A percentile compares a stretch with the other conserved stretches of the same genome.
These are phyloP conservation scores for Malachius bipustulatus DNA, from an alignment of 2,888 invertebrate genomes.

Conservation along the genomic window DNA sequence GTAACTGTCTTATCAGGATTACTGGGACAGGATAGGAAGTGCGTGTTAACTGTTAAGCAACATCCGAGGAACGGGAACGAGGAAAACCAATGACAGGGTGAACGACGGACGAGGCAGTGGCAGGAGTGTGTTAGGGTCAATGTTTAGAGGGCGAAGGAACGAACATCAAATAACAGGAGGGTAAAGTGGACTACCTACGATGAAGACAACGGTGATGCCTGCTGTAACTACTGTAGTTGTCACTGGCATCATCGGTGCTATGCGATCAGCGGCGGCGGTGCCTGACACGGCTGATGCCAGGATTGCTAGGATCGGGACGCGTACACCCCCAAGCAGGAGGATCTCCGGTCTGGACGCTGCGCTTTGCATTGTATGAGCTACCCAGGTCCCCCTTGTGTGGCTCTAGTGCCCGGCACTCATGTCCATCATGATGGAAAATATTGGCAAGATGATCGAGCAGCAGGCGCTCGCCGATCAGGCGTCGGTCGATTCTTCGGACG, in stretches of 20 bases:
- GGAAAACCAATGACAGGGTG: no score
- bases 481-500: slow-evolving; percentile 39
- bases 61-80: no score
- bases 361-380: no score
- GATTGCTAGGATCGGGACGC: slow-evolving; percentile 16
- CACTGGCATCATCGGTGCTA: slow-evolving; percentile 18
- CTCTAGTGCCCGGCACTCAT: slow-evolving; percentile 14
- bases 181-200: no score
- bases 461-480: slow-evolving; percentile 42
- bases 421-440: slow-evolving; percentile 42
- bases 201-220: no score
- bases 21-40: no score
- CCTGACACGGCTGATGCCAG: slow-evolving; percentile 20
- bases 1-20: no score
- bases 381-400: slow-evolving; percentile 20
- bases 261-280: slow-evolving; percentile 12
- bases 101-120: neutral
- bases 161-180: no score
- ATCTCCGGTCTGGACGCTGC: slow-evolving; percentile 6
- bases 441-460: slow-evolving; percentile 48
- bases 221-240: no score
- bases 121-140: neutral
- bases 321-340: slow-evolving; percentile 13
- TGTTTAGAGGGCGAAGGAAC: neutral
- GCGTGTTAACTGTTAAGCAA: no score